Evolutionary conservation across 1,140 invertebrate species (phyloP), one percentile per base, ranked within the genome.

Genomic region (Neodiprion virginianus): DNA sequence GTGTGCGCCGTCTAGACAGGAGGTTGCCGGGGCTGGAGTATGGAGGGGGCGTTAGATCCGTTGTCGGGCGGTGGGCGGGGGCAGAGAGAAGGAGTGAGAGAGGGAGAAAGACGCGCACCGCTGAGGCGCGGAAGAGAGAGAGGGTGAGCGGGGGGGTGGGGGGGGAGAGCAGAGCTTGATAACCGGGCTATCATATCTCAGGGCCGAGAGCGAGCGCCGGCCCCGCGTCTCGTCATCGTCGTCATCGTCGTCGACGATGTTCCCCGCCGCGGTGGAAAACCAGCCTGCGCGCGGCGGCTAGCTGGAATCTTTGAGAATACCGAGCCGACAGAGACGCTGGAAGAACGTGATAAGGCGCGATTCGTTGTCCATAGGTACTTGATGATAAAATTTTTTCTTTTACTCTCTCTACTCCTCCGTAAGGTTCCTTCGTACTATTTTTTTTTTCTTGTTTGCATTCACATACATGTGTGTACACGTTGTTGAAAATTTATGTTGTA

Each of bases 111-210:
- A 40, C 28, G 28, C 28, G 28, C 28, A 40, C 2, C 28, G 28
- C 5, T 75, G 79, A 76, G 76, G 71, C 75, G 61, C 28, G 50
- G 71, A 72, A 8, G 71, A 72, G 28, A 71, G 49, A 74, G 40
- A 71, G 72, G 50, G 76, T 68, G 75, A 77, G 76, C 76, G 66
- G 71, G 73, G 75, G 67, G 71, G 53, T 1, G 53, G 11, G 8
- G n/a, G n/a, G 53, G 8, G n/a, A 0, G 48, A 48, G 17, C 74
- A 77, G 69, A 75, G 75, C 76, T 80, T 83, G 82, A 84, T 84
- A 84, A 83, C 83, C 80, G 79, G 28, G 81, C 83, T 84, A 84
- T 84, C 83, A 82, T 83, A 83, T 83, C 82, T 83, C 82, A 83
- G 81, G 75, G 78, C 81, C 82, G 81, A 70, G 72, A 73, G 78